Percentiles rank a stretch among this genome's conserved stretches.
phyloP scores from a whole-genome alignment of 2,888 invertebrate species.

The Tineola bisselliella region DNA sequence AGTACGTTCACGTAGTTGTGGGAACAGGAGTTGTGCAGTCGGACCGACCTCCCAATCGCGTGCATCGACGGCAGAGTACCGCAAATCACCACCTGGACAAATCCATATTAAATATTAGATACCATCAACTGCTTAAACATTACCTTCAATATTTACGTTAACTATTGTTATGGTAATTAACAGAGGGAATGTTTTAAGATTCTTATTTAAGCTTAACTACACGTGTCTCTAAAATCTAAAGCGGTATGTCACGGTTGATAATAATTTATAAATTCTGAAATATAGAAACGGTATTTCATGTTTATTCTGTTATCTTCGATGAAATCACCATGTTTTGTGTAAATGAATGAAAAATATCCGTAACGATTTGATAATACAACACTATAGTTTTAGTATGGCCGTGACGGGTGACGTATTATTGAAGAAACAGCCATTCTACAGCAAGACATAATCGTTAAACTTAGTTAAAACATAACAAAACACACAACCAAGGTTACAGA shows the following conservation, averaged over 20 bases:
- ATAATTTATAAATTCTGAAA: neutral
- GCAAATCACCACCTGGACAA: constrained; percentile 74
- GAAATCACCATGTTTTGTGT: neutral
- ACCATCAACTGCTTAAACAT: neutral
- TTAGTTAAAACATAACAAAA: neutral
- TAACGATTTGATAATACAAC: neutral
- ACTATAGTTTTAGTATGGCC: neutral
- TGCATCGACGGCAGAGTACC: constrained; percentile 78
- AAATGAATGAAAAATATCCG: neutral
- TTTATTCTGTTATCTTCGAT: neutral
- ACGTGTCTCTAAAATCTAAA: too few relatives aligned
- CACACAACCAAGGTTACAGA: neutral
- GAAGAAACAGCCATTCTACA: neutral
- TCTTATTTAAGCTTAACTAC: neutral
- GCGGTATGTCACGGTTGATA: too few relatives aligned
- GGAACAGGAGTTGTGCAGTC: constrained; percentile 75
- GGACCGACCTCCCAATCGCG: constrained; percentile 75
- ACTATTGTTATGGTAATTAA: neutral
- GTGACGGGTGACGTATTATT: neutral
- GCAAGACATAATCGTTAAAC: neutral
- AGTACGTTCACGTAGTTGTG: constrained; percentile 73
- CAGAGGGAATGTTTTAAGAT: neutral
- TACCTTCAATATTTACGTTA: neutral
- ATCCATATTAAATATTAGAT: neutral
- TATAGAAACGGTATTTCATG: neutral